These are phyloP conservation scores for Naso thynnoides DNA, from an alignment of 2,797 vertebrate genomes.

Conservation along the genomic window DNA sequence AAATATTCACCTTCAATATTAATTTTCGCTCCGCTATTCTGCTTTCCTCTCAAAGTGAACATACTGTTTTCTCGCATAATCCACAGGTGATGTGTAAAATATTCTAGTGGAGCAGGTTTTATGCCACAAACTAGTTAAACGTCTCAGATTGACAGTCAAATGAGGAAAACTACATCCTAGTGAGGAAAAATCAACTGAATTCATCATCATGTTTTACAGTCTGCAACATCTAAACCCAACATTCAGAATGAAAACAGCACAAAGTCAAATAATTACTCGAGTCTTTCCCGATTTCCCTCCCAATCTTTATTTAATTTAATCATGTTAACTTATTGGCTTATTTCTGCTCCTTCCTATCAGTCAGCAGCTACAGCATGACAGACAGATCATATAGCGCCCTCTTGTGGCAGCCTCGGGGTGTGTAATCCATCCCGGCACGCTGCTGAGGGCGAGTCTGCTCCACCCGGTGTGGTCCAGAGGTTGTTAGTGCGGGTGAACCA, in stretches of 20 bases:
- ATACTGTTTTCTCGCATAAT: not conserved
- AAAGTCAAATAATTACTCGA: constrained; percentile 31
- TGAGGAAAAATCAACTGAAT: not conserved
- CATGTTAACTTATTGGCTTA: constrained; percentile 53
- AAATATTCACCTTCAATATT: constrained; percentile 5
- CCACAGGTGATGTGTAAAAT: too few species aligned
- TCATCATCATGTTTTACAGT: not conserved
- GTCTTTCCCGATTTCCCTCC: constrained; percentile 39
- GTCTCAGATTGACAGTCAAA: not conserved
- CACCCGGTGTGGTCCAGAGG: constrained; percentile 54
- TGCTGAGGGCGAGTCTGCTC: constrained; percentile 51
- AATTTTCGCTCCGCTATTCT: constrained; percentile 23
- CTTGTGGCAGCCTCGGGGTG: constrained; percentile 60
- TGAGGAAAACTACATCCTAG: not conserved
- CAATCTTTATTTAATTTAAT: constrained; percentile 73
- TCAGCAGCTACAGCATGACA: constrained; percentile 48
- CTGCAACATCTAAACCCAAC: not conserved
- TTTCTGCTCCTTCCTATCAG: constrained; percentile 45
- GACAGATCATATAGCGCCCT: constrained; percentile 58
- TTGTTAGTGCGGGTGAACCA: constrained; percentile 46
- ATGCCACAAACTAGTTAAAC: not conserved
- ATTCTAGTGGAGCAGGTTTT: not conserved
- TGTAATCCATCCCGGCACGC: constrained; percentile 20
- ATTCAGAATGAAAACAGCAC: not conserved
- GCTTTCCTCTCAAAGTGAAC: not conserved